Evolutionary conservation across 2,888 invertebrate species (phyloP).

Genomic region (Protophormia terraenovae): DNA sequence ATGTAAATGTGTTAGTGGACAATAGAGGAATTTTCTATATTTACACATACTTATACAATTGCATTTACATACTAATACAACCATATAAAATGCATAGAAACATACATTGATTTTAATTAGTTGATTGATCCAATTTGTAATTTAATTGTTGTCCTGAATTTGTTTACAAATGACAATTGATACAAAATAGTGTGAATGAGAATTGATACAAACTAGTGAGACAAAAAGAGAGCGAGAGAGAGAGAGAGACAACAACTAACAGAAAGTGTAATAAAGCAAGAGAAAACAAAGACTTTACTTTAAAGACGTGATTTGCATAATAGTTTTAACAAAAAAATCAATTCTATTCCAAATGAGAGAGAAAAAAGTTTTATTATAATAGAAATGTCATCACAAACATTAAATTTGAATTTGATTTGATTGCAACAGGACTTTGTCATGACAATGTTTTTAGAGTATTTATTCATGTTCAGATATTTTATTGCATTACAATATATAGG

Average conservation of each 20-base stretch:
- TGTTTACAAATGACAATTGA: slow-evolving; percentile 57
- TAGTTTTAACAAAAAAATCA: slow-evolving; percentile 6
- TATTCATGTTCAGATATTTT: neutral
- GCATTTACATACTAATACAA: neutral
- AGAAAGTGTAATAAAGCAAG: neutral
- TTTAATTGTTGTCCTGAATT: slow-evolving; percentile 60
- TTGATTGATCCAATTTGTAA: slow-evolving; percentile 65
- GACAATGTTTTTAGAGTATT: neutral
- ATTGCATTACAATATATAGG: neutral
- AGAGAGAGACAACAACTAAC: neutral
- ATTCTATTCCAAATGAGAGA: neutral
- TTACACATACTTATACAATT: too few species aligned
- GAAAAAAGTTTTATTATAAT: neutral
- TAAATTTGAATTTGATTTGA: neutral
- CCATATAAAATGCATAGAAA: neutral
- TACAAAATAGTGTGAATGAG: slow-evolving; percentile 55
- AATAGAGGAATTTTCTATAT: neutral
- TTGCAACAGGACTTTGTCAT: too few species aligned
- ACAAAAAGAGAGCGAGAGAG: too few species aligned
- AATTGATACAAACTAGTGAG: too few species aligned
- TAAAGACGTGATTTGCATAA: slow-evolving; percentile 62
- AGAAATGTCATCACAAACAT: neutral
- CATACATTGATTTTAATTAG: slow-evolving; percentile 63
- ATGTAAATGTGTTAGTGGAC: neutral
- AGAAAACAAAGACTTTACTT: slow-evolving; percentile 8